Base-by-base conservation (phyloP, 1,140 invertebrate genomes). In the Delia radicum region DNA sequence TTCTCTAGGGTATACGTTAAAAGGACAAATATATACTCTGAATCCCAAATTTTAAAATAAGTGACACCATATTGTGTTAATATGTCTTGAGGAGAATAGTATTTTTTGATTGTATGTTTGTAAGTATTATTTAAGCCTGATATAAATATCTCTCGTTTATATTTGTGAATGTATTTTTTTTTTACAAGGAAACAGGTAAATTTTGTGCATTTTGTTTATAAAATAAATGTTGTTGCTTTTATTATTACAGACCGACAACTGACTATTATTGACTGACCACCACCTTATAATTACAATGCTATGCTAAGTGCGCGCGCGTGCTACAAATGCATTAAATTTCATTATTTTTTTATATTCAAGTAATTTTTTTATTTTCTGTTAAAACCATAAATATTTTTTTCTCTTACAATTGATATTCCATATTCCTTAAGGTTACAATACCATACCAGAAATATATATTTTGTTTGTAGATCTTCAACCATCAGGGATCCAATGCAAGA, bases 251-350 rank as follows among this genome's bases (percentile, higher is more conserved):
- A 55, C 48, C 48, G 48, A 55, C 48, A 55, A 55, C 48, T 55
- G 48, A 21, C n/a, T 21, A 55, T 55, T 55, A 55, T 55, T 55
- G 48, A 55, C n/a, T 55, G 48, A 55, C 48, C 48, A 55, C 48
- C 48, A 55, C 48, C 48, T 55, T 55, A 55, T 55, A 55, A 55
- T 55, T 55, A 55, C 48, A 55, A 55, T 55, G 48, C 48, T 21
- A 55, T 55, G 48, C 48, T 55, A 55, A 55, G 21, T 21, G 48
- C 18, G 24, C 48, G 48, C 48, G 48, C 48, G 48, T 55, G 48
- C 48, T 55, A 55, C 48, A 55, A 55, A 55, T 55, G 48, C 48
- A 55, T 55, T 55, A 55, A 55, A 55, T 55, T 55, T 55, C 21
- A 21, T 21, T 21, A 21, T 55, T 3, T 55, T 55, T 18, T 55